Percentiles rank a stretch among this genome's conserved stretches.
Evolutionary conservation across 2,888 invertebrate species (phyloP).

Genomic region (Toxonevra muliebris): DNA sequence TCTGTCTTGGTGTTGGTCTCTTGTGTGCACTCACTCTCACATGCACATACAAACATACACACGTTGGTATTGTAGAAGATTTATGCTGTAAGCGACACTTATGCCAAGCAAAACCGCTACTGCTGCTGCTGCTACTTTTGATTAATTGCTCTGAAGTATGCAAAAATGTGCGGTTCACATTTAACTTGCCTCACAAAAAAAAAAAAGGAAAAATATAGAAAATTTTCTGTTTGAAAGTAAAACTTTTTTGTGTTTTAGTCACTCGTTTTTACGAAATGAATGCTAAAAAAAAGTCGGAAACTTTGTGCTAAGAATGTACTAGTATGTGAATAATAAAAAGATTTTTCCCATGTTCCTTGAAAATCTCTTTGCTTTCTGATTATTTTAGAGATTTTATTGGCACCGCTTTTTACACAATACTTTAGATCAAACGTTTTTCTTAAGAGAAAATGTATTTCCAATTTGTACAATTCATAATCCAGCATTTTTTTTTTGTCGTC

Average conservation of each 20-base stretch:
- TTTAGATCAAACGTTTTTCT: too few relatives aligned
- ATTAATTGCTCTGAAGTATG: conserved; percentile 47
- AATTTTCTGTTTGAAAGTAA: background rate
- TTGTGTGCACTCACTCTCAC: conserved; percentile 25
- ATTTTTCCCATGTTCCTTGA: too few relatives aligned
- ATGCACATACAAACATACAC: conserved; percentile 34
- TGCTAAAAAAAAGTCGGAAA: too few relatives aligned
- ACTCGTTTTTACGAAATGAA: conserved; percentile 86
- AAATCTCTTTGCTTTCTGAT: too few relatives aligned
- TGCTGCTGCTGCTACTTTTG: conserved; percentile 47
- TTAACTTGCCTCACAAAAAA: background rate
- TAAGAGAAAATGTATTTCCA: too few relatives aligned
- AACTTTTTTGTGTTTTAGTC: conserved; percentile 67
- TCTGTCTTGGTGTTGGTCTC: background rate
- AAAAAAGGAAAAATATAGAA: background rate
- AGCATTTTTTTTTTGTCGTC: too few relatives aligned
- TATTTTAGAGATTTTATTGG: too few relatives aligned
- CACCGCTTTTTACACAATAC: too few relatives aligned
- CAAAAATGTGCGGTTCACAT: conserved; percentile 1
- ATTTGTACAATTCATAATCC: too few relatives aligned
- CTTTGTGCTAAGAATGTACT: too few relatives aligned
- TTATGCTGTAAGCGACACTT: conserved; percentile 19
- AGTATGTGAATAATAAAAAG: too few relatives aligned
- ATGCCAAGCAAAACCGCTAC: background rate
- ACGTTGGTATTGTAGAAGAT: conserved; percentile 30